Evolutionary conservation across 2,113 vertebrate species (phyloP), one percentile per base, ranked within the genome.

Genomic region (Chamaetylas fuelleborni): DNA sequence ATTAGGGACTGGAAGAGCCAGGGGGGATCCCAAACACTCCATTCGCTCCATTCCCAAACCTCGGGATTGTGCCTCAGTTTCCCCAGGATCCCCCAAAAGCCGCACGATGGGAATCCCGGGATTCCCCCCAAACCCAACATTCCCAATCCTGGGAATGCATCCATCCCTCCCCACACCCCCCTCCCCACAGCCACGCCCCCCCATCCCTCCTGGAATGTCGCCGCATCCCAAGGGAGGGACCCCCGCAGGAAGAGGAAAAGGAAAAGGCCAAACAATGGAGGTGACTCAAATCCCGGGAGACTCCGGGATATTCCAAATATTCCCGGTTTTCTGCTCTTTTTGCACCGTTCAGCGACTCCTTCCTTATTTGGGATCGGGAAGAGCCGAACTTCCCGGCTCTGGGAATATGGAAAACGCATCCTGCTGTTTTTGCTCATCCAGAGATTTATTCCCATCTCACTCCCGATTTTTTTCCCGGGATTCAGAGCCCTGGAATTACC

Each of bases 201-300:
- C 7, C 29, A 47, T 34, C 50, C 85, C 58, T 2, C 25, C 1
- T 57, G 76, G 85, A 88, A 88, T 36, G 57, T 6, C n/a, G 7
- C 74, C 13, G 8, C 29, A 56, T 72, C 85, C 66, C 57, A 13
- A 25, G 7, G 77, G 61, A 70, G 61, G 77, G 29, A 69, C 31
- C 28, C 10, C 48, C 11, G 76, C 51, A 69, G 94, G 93, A 90
- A 96, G 76, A 94, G 97, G 96, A 97, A 97, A 19, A 91, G 95
- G 96, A 93, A 92, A 77, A 87, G 82, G 89, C 28, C 18, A 7
- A 96, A 96, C 88, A 91, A 94, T 95, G 79, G 91, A 28, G 3
- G 73, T 86, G 94, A 89, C 88, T 93, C 96, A 90, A 40, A 72
- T 8, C 78, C 87, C 50, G 0, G 69, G 67, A 85, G 72, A 53